Base-by-base conservation (phyloP, 1,140 invertebrate genomes). In the Zaprionus nigranus region DNA sequence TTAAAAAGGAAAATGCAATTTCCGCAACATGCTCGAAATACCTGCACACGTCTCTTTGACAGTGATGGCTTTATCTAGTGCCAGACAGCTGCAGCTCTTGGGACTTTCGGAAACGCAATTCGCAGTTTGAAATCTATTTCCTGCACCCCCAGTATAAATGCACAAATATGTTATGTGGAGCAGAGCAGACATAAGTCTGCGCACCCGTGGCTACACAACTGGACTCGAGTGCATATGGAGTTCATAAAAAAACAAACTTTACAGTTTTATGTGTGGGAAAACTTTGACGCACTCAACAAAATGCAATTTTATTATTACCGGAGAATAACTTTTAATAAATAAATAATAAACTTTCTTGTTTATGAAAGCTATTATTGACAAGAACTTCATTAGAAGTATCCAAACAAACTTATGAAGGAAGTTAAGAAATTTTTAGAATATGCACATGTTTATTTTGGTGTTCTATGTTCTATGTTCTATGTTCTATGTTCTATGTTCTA, bases 1-100 rank as follows among this genome's bases (percentile, higher is more conserved):
- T 26, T n/a, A 56, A 24, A 26, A 30, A 56, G 26, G 13, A 17
- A 40, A 20, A 65, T 43, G 53, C 53, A 30, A 30, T 15, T 36
- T 64, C 46, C n/a, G 49, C 22, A n/a, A 17, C 13, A 26, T 17
- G 11, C 49, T 17, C 34, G 20, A 24, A 13, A 54, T 28, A 22
- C 49, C 62, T 46, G 24, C 24, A 15, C n/a, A n/a, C 70, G 40
- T 67, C 57, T 40, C 76, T 54, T 60, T 71, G 74, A 34, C 75
- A 49, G 69, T 70, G 71, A 82, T 66, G 64, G 24, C 79, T 82
- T 82, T 82, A 82, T 82, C 80, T 82, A 43, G n/a, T 53, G 38
- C 49, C 20, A 58, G 54, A 59, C 71, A 70, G 58, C 53, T 60
- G 68, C 68, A 59, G 56, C 66, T 12, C 30, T 17, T 26, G 51